Conservation (phyloP, 1,140 invertebrate species). For the Cotesia vestalis region DNA sequence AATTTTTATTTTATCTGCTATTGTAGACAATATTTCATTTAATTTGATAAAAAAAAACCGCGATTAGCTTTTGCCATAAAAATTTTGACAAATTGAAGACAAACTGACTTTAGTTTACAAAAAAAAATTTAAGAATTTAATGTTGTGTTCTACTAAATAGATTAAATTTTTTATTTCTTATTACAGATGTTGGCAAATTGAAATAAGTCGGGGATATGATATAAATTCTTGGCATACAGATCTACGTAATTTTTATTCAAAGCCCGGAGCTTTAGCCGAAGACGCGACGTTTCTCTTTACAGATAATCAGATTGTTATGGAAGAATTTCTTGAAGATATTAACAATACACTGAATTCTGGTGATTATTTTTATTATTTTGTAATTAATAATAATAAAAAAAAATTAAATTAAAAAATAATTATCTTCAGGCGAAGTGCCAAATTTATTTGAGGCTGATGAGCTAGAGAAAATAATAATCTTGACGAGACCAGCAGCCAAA, state of each 20-base stretch:
- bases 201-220: constrained; percentile 84
- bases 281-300: constrained; percentile 88
- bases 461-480: constrained; percentile 82
- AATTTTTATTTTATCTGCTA: too few relatives aligned
- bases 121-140: too few relatives aligned
- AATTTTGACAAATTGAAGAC: too few relatives aligned
- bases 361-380: constrained; percentile 41
- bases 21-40: too few relatives aligned
- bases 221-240: constrained; percentile 82
- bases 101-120: too few relatives aligned
- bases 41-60: too few relatives aligned
- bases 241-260: constrained; percentile 75
- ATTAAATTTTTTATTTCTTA: too few relatives aligned
- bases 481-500: constrained; percentile 75
- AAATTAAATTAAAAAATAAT: constrained; percentile 48
- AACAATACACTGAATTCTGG: constrained; percentile 91
- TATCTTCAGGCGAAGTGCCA: constrained; percentile 76
- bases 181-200: constrained; percentile 81
- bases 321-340: constrained; percentile 92
- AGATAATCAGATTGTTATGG: constrained; percentile 90
- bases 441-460: constrained; percentile 88
- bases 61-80: too few relatives aligned
- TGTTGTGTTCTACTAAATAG: too few relatives aligned
- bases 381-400: constrained; percentile 18
- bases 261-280: constrained; percentile 76